phyloP scores from a whole-genome alignment of 2,113 vertebrate genomes.

The Brevimyrus niger region DNA sequence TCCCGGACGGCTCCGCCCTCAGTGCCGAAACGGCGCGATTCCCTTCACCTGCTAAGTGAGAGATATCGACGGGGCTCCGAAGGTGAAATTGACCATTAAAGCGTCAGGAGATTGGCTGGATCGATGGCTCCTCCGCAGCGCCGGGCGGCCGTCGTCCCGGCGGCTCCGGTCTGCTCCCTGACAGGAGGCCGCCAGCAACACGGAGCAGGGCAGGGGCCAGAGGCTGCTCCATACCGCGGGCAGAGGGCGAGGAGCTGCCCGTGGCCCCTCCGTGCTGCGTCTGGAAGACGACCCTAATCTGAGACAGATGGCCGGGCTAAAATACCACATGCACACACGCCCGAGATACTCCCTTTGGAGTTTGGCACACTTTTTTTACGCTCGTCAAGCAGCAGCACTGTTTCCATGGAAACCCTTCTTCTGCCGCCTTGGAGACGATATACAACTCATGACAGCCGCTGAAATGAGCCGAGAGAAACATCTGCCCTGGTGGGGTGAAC shows the following conservation, averaged over 20 bases:
- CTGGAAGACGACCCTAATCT: slow-evolving; percentile 38
- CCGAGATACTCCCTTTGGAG: slow-evolving; percentile 61
- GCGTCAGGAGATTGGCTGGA: background rate
- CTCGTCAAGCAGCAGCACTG: slow-evolving; percentile 56
- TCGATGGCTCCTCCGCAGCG: slow-evolving; percentile 6
- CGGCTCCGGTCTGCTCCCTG: background rate
- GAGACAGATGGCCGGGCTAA: slow-evolving; percentile 69
- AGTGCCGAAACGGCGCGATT: background rate
- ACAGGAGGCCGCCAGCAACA: background rate
- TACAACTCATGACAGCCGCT: slow-evolving; percentile 65
- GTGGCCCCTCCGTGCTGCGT: slow-evolving; percentile 38
- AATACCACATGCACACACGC: slow-evolving; percentile 51
- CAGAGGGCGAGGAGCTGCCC: slow-evolving; percentile 20
- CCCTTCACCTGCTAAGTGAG: slow-evolving; percentile 5
- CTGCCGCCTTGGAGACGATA: slow-evolving; percentile 68
- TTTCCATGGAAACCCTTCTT: slow-evolving; percentile 69
- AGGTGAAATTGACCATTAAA: slow-evolving; percentile 24
- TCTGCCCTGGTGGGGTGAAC: slow-evolving; percentile 63
- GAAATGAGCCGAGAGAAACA: slow-evolving; percentile 72
- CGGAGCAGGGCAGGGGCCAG: background rate
- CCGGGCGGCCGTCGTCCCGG: background rate
- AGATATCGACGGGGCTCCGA: slow-evolving; percentile 9
- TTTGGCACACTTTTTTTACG: slow-evolving; percentile 64
- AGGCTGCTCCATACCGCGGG: background rate
- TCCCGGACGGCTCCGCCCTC: background rate